Evolutionary conservation across 2,113 vertebrate genomes (phyloP), one percentile per base, ranked within the genome.

Genomic region (Loxodonta africana): DNA sequence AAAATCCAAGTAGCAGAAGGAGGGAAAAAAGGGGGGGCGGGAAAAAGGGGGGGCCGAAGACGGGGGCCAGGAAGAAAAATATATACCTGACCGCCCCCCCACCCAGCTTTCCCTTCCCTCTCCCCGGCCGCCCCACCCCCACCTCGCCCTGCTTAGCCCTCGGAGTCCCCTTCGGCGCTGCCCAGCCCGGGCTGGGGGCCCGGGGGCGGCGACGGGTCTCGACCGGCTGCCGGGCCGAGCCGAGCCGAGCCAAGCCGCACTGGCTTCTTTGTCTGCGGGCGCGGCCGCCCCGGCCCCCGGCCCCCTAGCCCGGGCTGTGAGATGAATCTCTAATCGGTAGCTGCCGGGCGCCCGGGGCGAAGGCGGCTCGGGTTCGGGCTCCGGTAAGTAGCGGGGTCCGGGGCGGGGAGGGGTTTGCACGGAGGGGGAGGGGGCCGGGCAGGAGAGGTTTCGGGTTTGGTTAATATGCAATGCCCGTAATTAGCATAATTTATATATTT

Each of bases 401-500:
- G 97, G 97, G 96, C 95, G 97, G 98, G 97, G 97, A 97, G 97
- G 98, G 98, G 96, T 97, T 89, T 97, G 98, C 98, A 88, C 97
- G 95, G 98, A 98, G 98, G 98, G 97, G 98, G 98, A 98, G 98
- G 98, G 98, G 98, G 95, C 94, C 97, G 95, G 96, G 99, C 98
- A 99, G 97, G 99, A 98, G 98, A 98, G 96, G 95, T 97, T 99
- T 99, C 98, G 97, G 95, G 95, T 98, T 97, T 98, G 99, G 99
- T 99, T 99, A 99, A 99, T 99, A 99, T 99, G 99, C 99, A 99
- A 99, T 99, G 99, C 92, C 99, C 98, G 98, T 99, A 99, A 99
- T 99, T 99, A 99, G 99, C 99, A 99, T 99, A 99, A 99, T 99
- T 99, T 99, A 99, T 99, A 99, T 99, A 99, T 99, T 99, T 99